These are phyloP conservation scores for Microplitis demolitor DNA, from an alignment of 1,140 invertebrate species.

Conservation along the genomic window DNA sequence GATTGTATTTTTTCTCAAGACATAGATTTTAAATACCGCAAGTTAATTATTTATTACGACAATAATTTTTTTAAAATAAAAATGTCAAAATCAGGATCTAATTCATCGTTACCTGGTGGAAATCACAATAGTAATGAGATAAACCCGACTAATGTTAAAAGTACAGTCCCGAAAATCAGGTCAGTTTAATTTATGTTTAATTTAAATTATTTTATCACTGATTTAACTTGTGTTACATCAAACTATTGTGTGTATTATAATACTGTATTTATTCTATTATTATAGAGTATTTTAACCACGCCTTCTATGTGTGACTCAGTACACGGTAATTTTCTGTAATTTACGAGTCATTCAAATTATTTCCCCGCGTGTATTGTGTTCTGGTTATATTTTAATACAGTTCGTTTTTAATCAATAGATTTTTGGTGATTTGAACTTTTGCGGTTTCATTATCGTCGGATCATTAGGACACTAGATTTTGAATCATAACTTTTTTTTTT, in stretches of 20 bases:
- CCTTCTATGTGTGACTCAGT: slow-evolving; percentile 6
- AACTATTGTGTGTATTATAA: neutral
- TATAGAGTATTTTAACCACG: slow-evolving; percentile 1
- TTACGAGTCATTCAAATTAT: too few relatives aligned
- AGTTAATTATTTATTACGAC: too few relatives aligned
- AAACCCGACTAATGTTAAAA: slow-evolving; percentile 38
- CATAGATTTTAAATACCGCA: too few relatives aligned
- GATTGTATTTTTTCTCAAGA: too few relatives aligned
- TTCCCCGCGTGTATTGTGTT: neutral
- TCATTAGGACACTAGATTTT: too few relatives aligned
- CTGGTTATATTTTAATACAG: too few relatives aligned
- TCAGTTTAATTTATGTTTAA: slow-evolving; percentile 29
- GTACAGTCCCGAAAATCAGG: slow-evolving; percentile 46
- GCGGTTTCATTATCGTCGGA: too few relatives aligned
- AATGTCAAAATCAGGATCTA: slow-evolving; percentile 26
- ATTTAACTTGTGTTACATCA: neutral
- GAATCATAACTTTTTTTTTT: too few relatives aligned
- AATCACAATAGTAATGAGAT: slow-evolving; percentile 18
- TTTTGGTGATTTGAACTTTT: too few relatives aligned
- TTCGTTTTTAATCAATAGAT: too few relatives aligned
- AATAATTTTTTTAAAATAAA: slow-evolving; percentile 8
- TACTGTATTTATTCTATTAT: neutral
- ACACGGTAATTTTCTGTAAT: neutral
- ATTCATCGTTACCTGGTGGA: neutral
- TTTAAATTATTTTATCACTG: neutral